Conservation (phyloP, 2,888 invertebrate species). For the Agrenia bidenticulata region DNA sequence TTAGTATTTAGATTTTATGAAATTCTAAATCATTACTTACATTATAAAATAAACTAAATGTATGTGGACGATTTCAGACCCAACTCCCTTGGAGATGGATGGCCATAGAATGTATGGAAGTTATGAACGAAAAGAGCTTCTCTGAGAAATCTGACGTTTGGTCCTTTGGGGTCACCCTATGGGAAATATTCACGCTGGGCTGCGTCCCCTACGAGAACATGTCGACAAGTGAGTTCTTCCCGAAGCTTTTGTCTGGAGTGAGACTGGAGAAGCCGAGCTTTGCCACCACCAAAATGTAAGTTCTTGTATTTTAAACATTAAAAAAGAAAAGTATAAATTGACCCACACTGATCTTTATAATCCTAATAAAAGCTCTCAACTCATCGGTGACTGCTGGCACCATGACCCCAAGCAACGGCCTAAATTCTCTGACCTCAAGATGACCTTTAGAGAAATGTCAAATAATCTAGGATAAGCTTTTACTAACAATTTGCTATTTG, state of each 20-base stretch:
- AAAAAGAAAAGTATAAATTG: no score
- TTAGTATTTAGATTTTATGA: no score
- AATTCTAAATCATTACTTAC: no score
- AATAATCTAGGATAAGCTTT: not conserved
- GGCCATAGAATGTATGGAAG: constrained; percentile 25
- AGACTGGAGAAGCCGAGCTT: constrained; percentile 20
- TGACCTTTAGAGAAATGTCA: not conserved
- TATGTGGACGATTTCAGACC: constrained; percentile 3
- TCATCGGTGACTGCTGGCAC: constrained; percentile 14
- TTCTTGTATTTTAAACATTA: no score
- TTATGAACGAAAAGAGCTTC: constrained; percentile 14
- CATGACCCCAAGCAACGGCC: not conserved
- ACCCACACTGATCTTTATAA: no score
- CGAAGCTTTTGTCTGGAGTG: constrained; percentile 17
- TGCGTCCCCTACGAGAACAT: constrained; percentile 10
- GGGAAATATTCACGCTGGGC: constrained; percentile 24
- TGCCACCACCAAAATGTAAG: constrained; percentile 23
- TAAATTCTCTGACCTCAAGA: constrained; percentile 2
- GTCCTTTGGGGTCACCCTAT: constrained; percentile 16
- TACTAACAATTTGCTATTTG: no score
- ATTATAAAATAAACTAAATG: no score
- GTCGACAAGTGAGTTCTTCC: constrained; percentile 24
- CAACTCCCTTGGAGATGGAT: constrained; percentile 29
- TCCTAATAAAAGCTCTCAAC: constrained; percentile 2
- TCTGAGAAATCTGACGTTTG: constrained; percentile 20